These are phyloP conservation scores for Clanis bilineata DNA, from an alignment of 2,888 invertebrate species.

Conservation along the genomic window DNA sequence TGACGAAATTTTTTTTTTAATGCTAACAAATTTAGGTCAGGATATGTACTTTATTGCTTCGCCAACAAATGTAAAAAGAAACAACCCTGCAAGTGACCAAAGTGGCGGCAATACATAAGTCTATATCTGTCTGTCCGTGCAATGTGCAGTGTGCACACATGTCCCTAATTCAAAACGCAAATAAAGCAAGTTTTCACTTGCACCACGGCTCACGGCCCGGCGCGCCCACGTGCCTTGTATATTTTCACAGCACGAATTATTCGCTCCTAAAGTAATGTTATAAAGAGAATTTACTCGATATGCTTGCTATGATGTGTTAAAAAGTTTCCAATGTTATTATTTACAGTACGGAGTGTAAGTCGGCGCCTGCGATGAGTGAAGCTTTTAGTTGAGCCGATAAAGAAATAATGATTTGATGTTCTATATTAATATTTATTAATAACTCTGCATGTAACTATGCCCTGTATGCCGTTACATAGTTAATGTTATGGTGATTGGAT, in stretches of 20 bases:
- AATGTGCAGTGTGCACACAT: too few species aligned
- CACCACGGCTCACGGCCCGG: conserved; percentile 47
- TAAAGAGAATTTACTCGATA: conserved; percentile 41
- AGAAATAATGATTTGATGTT: conserved; percentile 38
- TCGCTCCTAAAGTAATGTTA: conserved; percentile 60
- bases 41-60: neutral
- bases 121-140: neutral
- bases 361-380: conserved; percentile 61
- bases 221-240: conserved; percentile 63
- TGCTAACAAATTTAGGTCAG: neutral
- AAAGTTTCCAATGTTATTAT: conserved; percentile 78
- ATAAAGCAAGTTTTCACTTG: conserved; percentile 42
- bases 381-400: conserved; percentile 60
- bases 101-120: neutral
- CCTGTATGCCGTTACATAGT: neutral
- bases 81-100: neutral
- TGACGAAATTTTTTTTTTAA: neutral
- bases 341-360: conserved; percentile 67
- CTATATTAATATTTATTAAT: conserved; percentile 23
- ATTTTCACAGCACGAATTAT: conserved; percentile 78
- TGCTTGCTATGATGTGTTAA: conserved; percentile 64
- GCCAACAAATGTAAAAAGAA: neutral
- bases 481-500: conserved; percentile 1
- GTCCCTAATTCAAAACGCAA: conserved; percentile 36
- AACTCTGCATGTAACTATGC: neutral